Evolutionary conservation across 2,888 invertebrate genomes (phyloP), one percentile per base, ranked within the genome.

Genomic region (Leptinotarsa tumamoca): DNA sequence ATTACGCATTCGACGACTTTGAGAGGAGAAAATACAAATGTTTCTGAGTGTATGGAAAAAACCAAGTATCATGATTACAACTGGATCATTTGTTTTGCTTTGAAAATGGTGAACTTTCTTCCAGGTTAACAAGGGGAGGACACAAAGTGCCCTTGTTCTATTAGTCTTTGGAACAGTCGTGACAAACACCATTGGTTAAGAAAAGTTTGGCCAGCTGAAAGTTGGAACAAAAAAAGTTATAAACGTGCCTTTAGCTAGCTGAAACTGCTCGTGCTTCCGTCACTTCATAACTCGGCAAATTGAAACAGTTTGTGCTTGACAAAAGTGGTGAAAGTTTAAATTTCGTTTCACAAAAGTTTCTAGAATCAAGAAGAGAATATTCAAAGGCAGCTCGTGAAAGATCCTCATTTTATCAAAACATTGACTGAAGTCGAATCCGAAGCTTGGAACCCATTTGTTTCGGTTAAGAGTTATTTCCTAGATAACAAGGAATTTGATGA

Each of bases 371-470:
- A 4, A 67, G 2, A 43, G 50, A 61, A 61, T 51, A 71, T 4
- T 52, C 27, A 17, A 66, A 43, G 50, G 18, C 63, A 61, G 33
- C 49, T 61, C 43, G n/a, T 71, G 14, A 71, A 71, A 66, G 51
- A 63, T 66, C 63, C 18, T 27, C 10, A 66, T 52, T 66, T 27
- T 15, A 27, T 51, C 14, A 18, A n/a, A 61, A 63, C 51, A 52
- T 4, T 52, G 52, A 52, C 52, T 15, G 51, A 51, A 51, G 51
- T 51, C 14, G 14, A 51, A 51, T 51, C 51, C 15, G 13, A 52
- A 52, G 52, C 52, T 52, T 52, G 17, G 17, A 21, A 52, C 52
- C 3, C 52, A 52, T 51, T 15, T 15, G 51, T 27, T 51, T 51
- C 4, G 15, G 15, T 5, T 17, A 15, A 51, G 51, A 51, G 51